These are phyloP conservation scores for Geotria australis DNA, from an alignment of 2,797 vertebrate genomes.

Conservation along the genomic window DNA sequence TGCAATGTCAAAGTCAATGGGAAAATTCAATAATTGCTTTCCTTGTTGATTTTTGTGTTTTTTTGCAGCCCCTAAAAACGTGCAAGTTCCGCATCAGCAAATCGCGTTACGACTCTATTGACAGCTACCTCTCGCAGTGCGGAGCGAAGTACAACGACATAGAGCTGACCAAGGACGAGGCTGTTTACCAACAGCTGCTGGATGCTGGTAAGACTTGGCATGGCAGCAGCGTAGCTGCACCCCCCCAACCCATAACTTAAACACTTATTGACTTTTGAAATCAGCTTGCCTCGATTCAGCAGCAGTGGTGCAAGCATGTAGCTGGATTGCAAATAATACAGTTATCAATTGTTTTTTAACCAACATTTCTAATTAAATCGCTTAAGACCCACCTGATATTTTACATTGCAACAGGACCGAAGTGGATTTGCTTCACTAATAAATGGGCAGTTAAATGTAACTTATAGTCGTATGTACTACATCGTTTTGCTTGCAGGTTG, in stretches of 20 bases:
- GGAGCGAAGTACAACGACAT: conserved; percentile 96
- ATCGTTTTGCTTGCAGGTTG: no score
- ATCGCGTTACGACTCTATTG: conserved; percentile 90
- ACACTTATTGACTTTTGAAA: conserved; percentile 3
- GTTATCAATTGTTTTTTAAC: neutral
- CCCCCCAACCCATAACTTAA: conserved; percentile 4
- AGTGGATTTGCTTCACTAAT: no score
- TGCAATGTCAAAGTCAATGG: no score
- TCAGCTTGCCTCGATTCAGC: conserved; percentile 3
- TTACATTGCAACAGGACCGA: no score
- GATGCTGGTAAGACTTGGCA: conserved; percentile 27
- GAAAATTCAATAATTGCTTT: no score
- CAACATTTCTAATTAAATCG: neutral
- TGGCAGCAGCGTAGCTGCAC: no score
- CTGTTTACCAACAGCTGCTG: conserved; percentile 53
- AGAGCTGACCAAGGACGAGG: conserved; percentile 61
- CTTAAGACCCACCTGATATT: no score
- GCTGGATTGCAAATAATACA: neutral
- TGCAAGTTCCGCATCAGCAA: conserved; percentile 78
- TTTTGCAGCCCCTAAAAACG: conserved; percentile 52
- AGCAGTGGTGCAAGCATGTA: neutral
- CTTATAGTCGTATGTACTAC: no score
- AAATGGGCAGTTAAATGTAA: no score
- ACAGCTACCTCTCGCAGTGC: conserved; percentile 81
- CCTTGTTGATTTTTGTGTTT: no score